A percentile compares a stretch with the other conserved stretches of the same genome.
Conservation (phyloP, 2,797 vertebrate genomes). For the Mus minutoides region DNA sequence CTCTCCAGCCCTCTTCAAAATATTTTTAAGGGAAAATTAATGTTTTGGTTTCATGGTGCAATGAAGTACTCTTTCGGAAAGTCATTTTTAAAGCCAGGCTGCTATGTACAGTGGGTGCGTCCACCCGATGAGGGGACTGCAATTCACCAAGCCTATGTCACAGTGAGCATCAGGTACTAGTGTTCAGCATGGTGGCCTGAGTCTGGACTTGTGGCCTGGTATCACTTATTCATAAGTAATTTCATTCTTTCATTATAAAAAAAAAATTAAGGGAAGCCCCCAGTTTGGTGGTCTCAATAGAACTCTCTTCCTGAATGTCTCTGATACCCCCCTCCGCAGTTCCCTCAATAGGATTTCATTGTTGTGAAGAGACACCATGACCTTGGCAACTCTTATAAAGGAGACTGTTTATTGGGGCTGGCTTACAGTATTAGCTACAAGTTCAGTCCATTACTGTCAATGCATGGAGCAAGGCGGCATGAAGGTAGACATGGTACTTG, state of each 20-base stretch:
- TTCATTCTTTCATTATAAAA: neutral
- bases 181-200: neutral
- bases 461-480: neutral
- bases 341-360: neutral
- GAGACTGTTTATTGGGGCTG: neutral
- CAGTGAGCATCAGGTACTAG: too few species aligned
- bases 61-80: constrained; percentile 6
- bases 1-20: too few species aligned
- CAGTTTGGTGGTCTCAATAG: neutral
- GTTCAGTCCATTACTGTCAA: neutral
- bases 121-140: too few species aligned
- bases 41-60: constrained; percentile 7
- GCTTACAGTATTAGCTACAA: neutral
- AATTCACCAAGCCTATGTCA: neutral
- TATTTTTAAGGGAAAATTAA: constrained; percentile 16
- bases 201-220: neutral
- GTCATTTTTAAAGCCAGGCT: constrained; percentile 16
- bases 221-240: neutral
- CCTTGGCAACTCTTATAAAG: neutral
- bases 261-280: neutral
- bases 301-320: neutral
- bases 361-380: neutral
- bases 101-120: neutral
- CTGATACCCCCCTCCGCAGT: too few species aligned
- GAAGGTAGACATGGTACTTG: neutral